These are phyloP conservation scores for Acrocyrtus sp. DNA, from an alignment of 2,888 invertebrate species.

Conservation along the genomic window DNA sequence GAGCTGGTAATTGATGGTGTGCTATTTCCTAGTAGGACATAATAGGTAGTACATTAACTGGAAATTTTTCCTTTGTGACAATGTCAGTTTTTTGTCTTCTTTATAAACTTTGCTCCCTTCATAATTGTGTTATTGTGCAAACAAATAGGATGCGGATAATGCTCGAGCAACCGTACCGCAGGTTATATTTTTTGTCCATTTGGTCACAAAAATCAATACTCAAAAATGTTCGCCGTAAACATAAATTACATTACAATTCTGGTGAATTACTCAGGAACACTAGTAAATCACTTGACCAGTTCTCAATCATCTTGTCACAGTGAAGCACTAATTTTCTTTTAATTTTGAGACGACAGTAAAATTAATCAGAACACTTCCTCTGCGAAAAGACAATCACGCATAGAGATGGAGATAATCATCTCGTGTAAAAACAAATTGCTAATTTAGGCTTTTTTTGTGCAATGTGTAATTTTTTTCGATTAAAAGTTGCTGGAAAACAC, in stretches of 20 bases:
- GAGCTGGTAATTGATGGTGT: constrained; percentile 38
- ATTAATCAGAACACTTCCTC: constrained; percentile 24
- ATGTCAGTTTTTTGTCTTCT: background rate
- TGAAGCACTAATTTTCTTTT: no score
- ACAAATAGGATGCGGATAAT: background rate
- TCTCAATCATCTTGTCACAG: constrained; percentile 9
- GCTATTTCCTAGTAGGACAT: constrained; percentile 13
- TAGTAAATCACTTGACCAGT: constrained; percentile 31
- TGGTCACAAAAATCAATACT: background rate
- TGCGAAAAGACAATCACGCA: no score
- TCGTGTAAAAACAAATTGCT: constrained; percentile 6
- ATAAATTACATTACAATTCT: constrained; percentile 20
- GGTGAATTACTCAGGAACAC: constrained; percentile 42
- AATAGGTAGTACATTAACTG: constrained; percentile 11
- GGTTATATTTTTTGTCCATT: background rate
- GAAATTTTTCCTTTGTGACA: constrained; percentile 11
- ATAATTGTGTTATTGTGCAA: background rate
- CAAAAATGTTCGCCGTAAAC: background rate
- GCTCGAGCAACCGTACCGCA: no score
- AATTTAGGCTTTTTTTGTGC: constrained; percentile 13
- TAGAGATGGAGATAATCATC: constrained; percentile 15
- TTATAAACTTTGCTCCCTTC: background rate
- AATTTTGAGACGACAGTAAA: background rate
- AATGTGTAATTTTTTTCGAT: background rate
- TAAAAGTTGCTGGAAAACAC: background rate